phyloP scores from a whole-genome alignment of 2,113 vertebrate genomes.

The Rhynchopsitta pachyrhyncha region DNA sequence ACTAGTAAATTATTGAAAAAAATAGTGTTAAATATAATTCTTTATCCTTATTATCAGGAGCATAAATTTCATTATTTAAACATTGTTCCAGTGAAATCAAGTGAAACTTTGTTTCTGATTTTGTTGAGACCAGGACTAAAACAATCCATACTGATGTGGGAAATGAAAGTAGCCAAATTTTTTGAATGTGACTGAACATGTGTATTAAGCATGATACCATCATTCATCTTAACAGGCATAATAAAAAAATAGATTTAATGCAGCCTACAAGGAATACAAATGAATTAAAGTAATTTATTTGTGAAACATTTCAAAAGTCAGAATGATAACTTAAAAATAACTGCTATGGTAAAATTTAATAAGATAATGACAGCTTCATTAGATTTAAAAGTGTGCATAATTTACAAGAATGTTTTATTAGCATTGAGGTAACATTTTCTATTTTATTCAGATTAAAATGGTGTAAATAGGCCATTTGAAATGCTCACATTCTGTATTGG shows the following conservation, averaged over 20 bases:
- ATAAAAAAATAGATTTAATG: neutral
- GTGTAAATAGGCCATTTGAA: slow-evolving; percentile 45
- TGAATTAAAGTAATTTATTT: neutral
- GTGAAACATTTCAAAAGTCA: slow-evolving; percentile 26
- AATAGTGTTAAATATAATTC: neutral
- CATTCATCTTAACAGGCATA: neutral
- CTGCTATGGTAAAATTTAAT: slow-evolving; percentile 27
- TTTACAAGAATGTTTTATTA: slow-evolving; percentile 31
- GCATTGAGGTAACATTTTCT: slow-evolving; percentile 18
- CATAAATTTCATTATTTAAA: neutral
- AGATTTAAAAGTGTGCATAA: slow-evolving; percentile 47
- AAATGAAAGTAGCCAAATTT: neutral
- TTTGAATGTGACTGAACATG: neutral
- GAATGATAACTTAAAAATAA: slow-evolving; percentile 5
- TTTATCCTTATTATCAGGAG: neutral
- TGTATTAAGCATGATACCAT: neutral
- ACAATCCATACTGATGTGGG: neutral
- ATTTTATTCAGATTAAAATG: slow-evolving; percentile 25
- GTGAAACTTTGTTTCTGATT: neutral
- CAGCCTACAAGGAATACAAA: neutral
- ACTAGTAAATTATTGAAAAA: neutral
- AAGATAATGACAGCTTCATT: slow-evolving; percentile 34
- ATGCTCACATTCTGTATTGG: neutral
- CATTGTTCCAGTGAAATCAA: neutral
- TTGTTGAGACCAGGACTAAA: neutral